Evolutionary conservation across 1,140 invertebrate genomes (phyloP).

Genomic region (Dendrolimus kikuchii): DNA sequence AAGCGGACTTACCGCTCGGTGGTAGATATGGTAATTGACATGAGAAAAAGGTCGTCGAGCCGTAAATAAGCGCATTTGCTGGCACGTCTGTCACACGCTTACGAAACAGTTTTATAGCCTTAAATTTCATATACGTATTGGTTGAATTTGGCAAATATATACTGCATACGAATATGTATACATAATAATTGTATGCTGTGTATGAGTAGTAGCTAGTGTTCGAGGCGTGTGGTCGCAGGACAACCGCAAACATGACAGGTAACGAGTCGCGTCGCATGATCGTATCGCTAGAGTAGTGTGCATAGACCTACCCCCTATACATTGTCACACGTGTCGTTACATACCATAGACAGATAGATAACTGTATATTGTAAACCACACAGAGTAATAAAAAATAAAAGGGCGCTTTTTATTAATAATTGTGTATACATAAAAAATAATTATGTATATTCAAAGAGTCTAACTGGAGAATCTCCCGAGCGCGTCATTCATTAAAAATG

Average conservation of each 20-base stretch:
- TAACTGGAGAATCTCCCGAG: no score
- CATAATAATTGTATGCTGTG: constrained; percentile 1
- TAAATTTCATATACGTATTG: constrained; percentile 7
- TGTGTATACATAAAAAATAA: no score
- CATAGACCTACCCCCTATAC: no score
- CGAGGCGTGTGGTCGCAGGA: constrained; percentile 14
- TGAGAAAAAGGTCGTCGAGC: neutral
- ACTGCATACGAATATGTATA: constrained; percentile 8
- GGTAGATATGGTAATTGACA: neutral
- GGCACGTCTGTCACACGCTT: no score
- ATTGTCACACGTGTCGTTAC: no score
- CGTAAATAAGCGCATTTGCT: constrained; percentile 3
- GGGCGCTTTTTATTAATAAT: no score
- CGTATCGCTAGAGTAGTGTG: no score
- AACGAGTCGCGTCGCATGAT: constrained; percentile 1
- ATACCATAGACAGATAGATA: no score
- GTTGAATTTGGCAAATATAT: constrained; percentile 7
- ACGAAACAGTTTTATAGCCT: neutral
- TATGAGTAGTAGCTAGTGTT: constrained; percentile 7
- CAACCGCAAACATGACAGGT: constrained; percentile 21
- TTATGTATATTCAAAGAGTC: no score
- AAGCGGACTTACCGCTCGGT: neutral
- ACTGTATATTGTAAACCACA: no score
- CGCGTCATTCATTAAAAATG: no score
- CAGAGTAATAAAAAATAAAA: no score